Conservation (phyloP, 2,888 invertebrate species). For the Tachina grossa region DNA sequence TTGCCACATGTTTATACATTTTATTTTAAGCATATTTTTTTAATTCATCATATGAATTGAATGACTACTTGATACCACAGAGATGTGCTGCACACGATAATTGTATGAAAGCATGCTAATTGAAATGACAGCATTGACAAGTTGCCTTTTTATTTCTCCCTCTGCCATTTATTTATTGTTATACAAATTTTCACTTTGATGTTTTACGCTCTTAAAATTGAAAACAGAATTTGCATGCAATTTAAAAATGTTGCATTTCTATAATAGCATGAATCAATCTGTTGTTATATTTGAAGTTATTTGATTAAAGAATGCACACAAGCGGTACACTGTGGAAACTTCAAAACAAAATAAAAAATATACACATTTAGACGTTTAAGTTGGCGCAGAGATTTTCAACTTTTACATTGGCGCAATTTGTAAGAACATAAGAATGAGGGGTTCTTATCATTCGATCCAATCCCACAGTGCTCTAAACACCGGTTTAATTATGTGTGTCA, state of each 20-base stretch:
- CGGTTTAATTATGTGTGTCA: too few relatives aligned
- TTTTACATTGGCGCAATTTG: too few relatives aligned
- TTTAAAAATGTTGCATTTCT: conserved; percentile 29
- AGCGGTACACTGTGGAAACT: background rate
- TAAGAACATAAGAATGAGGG: too few relatives aligned
- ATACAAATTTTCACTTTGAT: conserved; percentile 50
- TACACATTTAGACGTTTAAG: background rate
- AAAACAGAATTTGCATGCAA: conserved; percentile 25
- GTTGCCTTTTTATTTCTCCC: conserved; percentile 44
- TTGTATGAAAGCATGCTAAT: conserved; percentile 68
- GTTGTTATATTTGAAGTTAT: conserved; percentile 22
- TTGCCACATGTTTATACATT: conserved; percentile 37
- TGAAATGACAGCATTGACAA: conserved; percentile 71
- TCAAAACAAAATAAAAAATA: background rate
- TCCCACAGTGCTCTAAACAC: too few relatives aligned
- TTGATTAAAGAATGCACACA: conserved; percentile 6
- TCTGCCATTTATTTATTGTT: conserved; percentile 54
- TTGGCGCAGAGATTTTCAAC: background rate
- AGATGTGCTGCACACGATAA: conserved; percentile 61
- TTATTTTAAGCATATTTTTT: conserved; percentile 30
- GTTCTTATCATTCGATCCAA: too few relatives aligned
- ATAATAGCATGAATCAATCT: conserved; percentile 20
- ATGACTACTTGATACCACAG: conserved; percentile 58
- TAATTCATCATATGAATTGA: conserved; percentile 53
- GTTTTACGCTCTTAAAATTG: conserved; percentile 46